Percentiles rank a stretch among this genome's conserved stretches.
Conservation (phyloP, 2,113 vertebrate species). For the Mesoclemmys tuberculata region DNA sequence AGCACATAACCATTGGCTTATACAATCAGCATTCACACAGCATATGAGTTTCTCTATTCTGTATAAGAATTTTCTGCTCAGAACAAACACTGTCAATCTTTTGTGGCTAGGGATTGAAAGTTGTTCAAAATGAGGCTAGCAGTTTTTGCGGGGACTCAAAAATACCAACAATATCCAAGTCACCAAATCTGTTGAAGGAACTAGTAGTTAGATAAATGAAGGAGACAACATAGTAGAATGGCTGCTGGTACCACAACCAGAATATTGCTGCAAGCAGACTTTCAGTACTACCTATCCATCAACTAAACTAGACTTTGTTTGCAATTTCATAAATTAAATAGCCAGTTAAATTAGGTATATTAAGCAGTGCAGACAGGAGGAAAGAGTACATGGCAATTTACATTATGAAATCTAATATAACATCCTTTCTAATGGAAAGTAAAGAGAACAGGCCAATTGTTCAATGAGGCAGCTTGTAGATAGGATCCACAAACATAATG, state of each 20-base stretch:
- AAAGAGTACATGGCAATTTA: not conserved
- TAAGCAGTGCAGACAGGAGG: not conserved
- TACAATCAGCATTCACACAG: not conserved
- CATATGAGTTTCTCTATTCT: fast-evolving
- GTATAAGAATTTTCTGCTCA: not conserved
- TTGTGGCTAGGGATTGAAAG: not conserved
- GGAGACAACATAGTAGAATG: not conserved
- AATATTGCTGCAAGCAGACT: not conserved
- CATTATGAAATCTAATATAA: not conserved
- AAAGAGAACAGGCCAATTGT: not conserved
- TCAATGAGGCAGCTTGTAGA: not conserved
- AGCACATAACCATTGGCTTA: not conserved
- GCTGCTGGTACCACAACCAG: not conserved
- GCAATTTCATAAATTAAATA: not conserved
- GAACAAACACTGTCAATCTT: not conserved
- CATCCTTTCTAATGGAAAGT: not conserved
- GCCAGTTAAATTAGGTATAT: not conserved
- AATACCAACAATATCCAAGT: conserved; percentile 5
- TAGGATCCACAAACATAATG: not conserved
- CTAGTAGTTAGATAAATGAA: conserved; percentile 9
- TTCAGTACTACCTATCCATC: not conserved
- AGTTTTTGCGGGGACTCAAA: conserved; percentile 35
- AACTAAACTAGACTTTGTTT: not conserved
- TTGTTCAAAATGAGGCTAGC: conserved; percentile 5
- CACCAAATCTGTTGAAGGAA: not conserved